These are phyloP conservation scores for Aurelia sp. DNA, from an alignment of 30 jellyfish, hydroid and myxozoan genomes.

Conservation along the genomic window DNA sequence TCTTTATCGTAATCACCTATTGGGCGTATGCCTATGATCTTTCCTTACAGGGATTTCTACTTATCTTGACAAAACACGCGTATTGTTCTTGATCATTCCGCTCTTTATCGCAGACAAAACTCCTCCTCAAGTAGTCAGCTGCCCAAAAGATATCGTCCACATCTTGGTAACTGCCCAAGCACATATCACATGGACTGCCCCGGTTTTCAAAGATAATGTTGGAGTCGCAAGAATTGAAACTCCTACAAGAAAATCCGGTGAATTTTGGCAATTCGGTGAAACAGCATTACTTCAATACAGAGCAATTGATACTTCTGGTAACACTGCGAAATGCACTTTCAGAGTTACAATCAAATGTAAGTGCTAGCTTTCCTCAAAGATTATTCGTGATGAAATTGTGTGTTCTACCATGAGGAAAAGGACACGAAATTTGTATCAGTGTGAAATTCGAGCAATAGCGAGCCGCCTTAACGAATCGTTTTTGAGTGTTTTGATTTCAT, in stretches of 20 bases:
- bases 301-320: slow-evolving; percentile 92
- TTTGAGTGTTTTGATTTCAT: no score
- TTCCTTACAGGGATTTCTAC: no score
- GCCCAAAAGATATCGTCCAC: slow-evolving; percentile 83
- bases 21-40: no score
- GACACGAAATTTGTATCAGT: no score
- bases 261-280: slow-evolving; percentile 69
- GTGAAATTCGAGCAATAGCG: no score
- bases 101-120: slow-evolving; percentile 66
- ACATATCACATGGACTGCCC: slow-evolving; percentile 75
- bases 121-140: slow-evolving; percentile 72
- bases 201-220: slow-evolving; percentile 88
- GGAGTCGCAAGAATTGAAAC: slow-evolving; percentile 55
- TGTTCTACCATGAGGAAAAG: no score
- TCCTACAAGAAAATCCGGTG: slow-evolving; percentile 78
- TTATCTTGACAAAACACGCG: no score
- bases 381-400: no score
- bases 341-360: slow-evolving; percentile 86
- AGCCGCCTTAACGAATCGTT: no score
- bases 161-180: slow-evolving; percentile 32
- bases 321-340: slow-evolving; percentile 85
- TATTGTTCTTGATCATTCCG: neutral
- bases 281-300: slow-evolving; percentile 70
- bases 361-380: slow-evolving; percentile 1
- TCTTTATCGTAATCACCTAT: no score